phyloP scores from a whole-genome alignment of 2,797 vertebrate genomes.

The Coilia nasus region DNA sequence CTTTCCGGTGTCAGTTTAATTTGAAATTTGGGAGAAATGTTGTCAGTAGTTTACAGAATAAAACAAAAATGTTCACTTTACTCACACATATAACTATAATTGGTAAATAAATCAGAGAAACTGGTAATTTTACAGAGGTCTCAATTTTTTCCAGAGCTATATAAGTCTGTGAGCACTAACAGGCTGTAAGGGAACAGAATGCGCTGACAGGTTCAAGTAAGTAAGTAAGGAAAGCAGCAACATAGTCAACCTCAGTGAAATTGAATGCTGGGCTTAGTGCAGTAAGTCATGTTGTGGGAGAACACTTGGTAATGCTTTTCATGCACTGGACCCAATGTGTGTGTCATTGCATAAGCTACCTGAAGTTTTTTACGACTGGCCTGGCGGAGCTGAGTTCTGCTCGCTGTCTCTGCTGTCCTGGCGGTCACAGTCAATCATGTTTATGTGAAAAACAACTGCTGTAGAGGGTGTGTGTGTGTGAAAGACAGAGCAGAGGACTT shows the following conservation, averaged over 20 bases:
- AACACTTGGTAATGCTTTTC: slow-evolving; percentile 11
- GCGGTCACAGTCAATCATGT: slow-evolving; percentile 17
- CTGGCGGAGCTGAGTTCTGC: not conserved
- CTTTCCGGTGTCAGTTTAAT: no score
- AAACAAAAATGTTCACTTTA: no score
- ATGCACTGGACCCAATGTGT: not conserved
- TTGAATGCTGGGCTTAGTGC: not conserved
- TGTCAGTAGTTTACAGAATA: no score
- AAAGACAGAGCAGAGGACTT: no score
- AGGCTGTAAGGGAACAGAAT: not conserved
- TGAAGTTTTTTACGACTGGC: slow-evolving; percentile 16
- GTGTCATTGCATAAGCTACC: not conserved
- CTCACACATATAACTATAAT: no score
- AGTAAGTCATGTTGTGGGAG: not conserved
- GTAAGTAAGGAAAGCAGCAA: not conserved
- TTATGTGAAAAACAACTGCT: slow-evolving; percentile 17
- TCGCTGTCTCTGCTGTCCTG: not conserved
- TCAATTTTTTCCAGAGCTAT: no score
- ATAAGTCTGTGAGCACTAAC: not conserved
- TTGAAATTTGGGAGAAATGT: no score
- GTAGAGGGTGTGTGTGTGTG: no score
- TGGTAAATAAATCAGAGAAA: no score
- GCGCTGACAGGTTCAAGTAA: not conserved
- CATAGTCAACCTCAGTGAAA: not conserved
- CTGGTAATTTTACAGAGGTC: no score